A percentile compares a stretch with the other conserved stretches of the same genome.
These are phyloP conservation scores for Trichogramma pretiosum DNA, from an alignment of 1,140 invertebrate species.

Conservation along the genomic window DNA sequence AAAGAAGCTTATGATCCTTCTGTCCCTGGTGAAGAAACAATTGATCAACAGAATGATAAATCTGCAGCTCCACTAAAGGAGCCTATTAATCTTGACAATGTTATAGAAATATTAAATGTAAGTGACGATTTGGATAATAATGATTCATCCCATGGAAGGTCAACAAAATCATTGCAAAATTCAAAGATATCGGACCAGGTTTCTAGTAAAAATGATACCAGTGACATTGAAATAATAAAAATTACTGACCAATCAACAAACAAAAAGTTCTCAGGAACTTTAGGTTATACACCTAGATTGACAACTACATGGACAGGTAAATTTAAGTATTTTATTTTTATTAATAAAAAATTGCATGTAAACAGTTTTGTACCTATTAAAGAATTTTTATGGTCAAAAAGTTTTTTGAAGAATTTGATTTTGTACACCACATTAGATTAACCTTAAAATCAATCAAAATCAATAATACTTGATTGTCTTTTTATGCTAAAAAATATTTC, in stretches of 20 bases:
- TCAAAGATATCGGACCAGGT: not conserved
- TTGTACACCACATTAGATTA: no score
- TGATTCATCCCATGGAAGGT: not conserved
- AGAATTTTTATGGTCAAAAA: no score
- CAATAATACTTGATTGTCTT: no score
- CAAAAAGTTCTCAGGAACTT: not conserved
- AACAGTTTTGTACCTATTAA: no score
- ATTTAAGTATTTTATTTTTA: no score
- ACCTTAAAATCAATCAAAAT: no score
- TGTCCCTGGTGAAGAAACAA: no score
- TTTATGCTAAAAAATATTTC: no score
- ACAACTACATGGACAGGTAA: constrained; percentile 6
- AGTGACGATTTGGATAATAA: not conserved
- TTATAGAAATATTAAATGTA: constrained; percentile 10
- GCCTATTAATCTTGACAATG: constrained; percentile 11
- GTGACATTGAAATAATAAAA: no score
- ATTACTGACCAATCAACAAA: not conserved
- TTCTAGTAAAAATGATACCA: not conserved
- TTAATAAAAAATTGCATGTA: not conserved
- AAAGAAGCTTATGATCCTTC: not conserved
- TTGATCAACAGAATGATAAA: not conserved
- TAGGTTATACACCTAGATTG: constrained; percentile 12
- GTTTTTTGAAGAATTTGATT: no score
- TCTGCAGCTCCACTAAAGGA: not conserved
- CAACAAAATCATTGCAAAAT: not conserved